Base-by-base conservation (phyloP, 1,140 invertebrate genomes). In the Calephelis nemesis region DNA sequence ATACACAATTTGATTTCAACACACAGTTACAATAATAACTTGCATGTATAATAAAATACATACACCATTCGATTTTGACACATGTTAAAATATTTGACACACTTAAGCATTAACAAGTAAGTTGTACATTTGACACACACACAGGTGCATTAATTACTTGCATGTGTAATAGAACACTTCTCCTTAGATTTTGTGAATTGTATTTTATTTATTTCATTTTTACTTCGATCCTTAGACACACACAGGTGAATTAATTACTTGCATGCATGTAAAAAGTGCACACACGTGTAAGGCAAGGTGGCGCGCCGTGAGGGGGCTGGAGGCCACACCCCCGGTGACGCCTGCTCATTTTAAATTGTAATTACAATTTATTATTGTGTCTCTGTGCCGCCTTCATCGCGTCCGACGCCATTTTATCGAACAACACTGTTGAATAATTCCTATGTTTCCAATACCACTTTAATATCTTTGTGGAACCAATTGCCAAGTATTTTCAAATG, bases 321-420 rank as follows among this genome's bases (percentile, higher is more conserved):
- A 89, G 78, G 85, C 87, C 87, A 83, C 87, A 79, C 87, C 88
- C 84, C 73, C 85, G 77, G 78, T 85, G 85, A 85, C 88, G 87
- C 87, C 88, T 84, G 88, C 88, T 91, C 88, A 91, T 91, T 91
- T 91, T 89, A 91, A 91, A 91, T 91, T 91, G 88, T 91, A 91
- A 91, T 91, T 91, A 89, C 88, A 88, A 89, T 91, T 91, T 88
- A 91, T 91, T 91, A 89, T 91, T 91, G 88, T 86, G 79, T 91
- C 88, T 91, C 87, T 90, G 84, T 87, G 85, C 84, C 87, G 88
- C 88, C 87, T 91, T 89, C 86, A 74, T 81, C 77, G 82, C 73
- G 74, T 70, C 81, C 81, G 83, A 79, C 86, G 88, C 88, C 88
- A 91, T 91, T 88, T 90, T 91, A 91, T 87, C 80, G 87, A 88